Evolutionary conservation across 2,113 vertebrate species (phyloP).

Genomic region (Erythrocercus mccallii): DNA sequence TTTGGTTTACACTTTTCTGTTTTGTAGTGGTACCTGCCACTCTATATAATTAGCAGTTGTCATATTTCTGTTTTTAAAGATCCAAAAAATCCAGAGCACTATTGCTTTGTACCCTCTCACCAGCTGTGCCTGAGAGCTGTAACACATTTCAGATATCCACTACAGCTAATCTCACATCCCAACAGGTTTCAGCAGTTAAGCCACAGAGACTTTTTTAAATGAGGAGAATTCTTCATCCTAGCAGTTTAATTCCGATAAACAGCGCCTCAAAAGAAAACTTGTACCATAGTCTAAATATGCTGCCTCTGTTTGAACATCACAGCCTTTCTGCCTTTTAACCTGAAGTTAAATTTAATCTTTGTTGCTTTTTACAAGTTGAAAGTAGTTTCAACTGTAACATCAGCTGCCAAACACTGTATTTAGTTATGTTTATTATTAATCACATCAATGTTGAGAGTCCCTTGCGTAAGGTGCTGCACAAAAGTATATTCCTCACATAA

Average conservation of each 20-base stretch:
- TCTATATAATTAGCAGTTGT: slow-evolving; percentile 46
- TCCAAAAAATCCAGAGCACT: neutral
- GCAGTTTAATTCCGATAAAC: neutral
- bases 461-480: neutral
- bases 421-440: neutral
- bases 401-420: neutral
- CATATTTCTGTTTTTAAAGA: slow-evolving; percentile 18
- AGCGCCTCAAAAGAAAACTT: neutral
- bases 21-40: neutral
- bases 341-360: neutral
- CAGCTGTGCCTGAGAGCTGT: slow-evolving; percentile 33
- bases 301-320: neutral
- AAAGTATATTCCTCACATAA: neutral
- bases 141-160: neutral
- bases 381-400: neutral
- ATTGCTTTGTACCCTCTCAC: slow-evolving; percentile 10
- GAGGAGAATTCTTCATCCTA: neutral
- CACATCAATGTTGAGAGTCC: neutral
- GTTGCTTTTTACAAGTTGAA: neutral
- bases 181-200: neutral
- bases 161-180: slow-evolving; percentile 2
- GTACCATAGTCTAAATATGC: neutral
- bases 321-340: neutral
- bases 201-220: neutral
- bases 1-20: neutral